Evolutionary conservation across 2,113 vertebrate species (phyloP), one percentile per base, ranked within the genome.

Genomic region (Paradisaea rubra): DNA sequence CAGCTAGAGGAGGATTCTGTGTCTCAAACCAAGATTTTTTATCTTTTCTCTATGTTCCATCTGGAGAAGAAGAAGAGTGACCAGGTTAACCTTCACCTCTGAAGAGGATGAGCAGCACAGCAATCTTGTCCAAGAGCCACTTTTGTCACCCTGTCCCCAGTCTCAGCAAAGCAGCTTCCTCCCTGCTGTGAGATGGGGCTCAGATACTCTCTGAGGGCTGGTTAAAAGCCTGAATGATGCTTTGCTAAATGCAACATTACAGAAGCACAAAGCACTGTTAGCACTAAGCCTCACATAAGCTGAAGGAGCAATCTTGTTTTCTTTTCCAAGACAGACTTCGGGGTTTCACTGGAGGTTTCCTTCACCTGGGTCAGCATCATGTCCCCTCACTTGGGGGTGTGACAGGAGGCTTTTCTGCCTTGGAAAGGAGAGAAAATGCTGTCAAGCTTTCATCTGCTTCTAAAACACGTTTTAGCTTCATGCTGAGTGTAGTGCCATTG

Each of bases 201-300:
- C 22, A 60, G 0, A n/a, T 31, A 24, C 12, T 10, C 56, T 28
- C 22, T 0, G 0, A 64, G 57, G 56, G 45, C 28, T 2, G 2
- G 15, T 31, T 63, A 91, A 92, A 88, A 81, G 49, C 54, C 41
- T 72, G 45, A 9, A 3, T 15, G 37, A 24, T 64, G 41, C 49
- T 85, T 84, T 91, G 45, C 49, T 54, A 69, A 92, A 53, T 39
- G 39, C 21, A 65, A 3, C 18, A 16, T 54, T 84, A 7, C 9
- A 60, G 33, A 63, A 42, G 35, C 2, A 15, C 33, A 17, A 72
- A 50, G n/a, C 15, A 15, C 44, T 13, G 21, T 35, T 47, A 35
- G 39, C 28, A 24, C 4, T 24, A 37, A 70, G 49, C 28, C 79
- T 57, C 28, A 22, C 9, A 9, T 28, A 54, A 88, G 35, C 42